phyloP scores from a whole-genome alignment of 2,888 invertebrate genomes.

The Caenorhabditis sp. region DNA sequence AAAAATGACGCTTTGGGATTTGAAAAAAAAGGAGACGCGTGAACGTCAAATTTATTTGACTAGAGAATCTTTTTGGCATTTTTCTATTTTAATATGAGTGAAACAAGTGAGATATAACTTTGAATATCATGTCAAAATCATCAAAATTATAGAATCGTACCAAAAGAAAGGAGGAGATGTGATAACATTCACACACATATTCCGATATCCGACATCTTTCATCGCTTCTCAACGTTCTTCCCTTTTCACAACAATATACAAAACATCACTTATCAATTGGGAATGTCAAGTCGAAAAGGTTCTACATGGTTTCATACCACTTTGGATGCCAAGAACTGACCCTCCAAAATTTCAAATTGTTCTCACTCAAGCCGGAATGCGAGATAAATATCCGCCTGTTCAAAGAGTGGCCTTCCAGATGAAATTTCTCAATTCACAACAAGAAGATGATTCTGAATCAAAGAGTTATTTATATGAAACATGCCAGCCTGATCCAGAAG shows the following conservation, averaged over 20 bases:
- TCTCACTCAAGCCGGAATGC: not conserved
- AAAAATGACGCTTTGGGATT: not conserved
- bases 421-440: not conserved
- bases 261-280: not conserved
- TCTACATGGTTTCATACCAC: not conserved
- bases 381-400: constrained; percentile 5
- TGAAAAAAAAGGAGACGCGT: constrained; percentile 7
- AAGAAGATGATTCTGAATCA: not conserved
- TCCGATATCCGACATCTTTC: not conserved
- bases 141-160: not conserved
- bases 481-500: not conserved
- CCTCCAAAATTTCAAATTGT: not conserved
- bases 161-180: not conserved
- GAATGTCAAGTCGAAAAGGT: not conserved
- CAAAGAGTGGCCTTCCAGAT: not conserved
- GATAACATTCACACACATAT: not conserved
- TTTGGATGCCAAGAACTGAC: not conserved
- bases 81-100: not conserved
- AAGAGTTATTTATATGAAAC: not conserved
- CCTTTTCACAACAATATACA: not conserved
- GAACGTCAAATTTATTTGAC: not conserved
- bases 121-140: too few species aligned
- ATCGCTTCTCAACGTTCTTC: not conserved
- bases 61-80: not conserved
- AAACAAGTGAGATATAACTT: not conserved